A percentile compares a stretch with the other conserved stretches of the same genome.
phyloP scores from a whole-genome alignment of 2,888 invertebrate genomes.

The Dysmachus trigonus region DNA sequence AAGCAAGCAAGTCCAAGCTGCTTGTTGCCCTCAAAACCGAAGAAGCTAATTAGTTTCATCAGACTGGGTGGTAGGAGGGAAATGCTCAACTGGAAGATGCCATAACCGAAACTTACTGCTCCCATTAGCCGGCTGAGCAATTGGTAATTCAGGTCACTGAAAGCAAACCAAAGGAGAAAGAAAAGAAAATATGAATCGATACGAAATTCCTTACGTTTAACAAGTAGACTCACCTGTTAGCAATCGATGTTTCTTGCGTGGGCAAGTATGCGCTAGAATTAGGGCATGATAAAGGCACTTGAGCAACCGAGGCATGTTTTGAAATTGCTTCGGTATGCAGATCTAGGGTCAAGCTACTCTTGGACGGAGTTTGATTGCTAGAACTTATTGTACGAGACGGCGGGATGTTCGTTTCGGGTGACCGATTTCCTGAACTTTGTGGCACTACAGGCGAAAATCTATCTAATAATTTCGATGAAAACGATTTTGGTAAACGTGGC shows the following conservation, averaged over 20 bases:
- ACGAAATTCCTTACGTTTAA: neutral
- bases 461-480: slow-evolving; percentile 30
- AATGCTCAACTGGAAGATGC: slow-evolving; percentile 73
- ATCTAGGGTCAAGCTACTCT: slow-evolving; percentile 44
- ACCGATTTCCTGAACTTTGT: neutral
- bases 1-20: slow-evolving; percentile 69
- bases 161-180: neutral
- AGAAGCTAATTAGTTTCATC: slow-evolving; percentile 69
- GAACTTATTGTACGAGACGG: neutral
- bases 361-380: slow-evolving; percentile 45
- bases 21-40: slow-evolving; percentile 74
- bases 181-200: neutral
- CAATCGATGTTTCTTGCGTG: neutral
- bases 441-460: neutral
- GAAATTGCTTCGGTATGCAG: slow-evolving; percentile 13
- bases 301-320: slow-evolving; percentile 40
- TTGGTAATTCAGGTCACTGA: neutral
- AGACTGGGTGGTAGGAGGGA: slow-evolving; percentile 74
- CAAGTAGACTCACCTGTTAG: neutral
- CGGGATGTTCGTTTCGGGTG: neutral
- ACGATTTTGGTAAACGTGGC: slow-evolving; percentile 12
- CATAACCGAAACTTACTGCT: slow-evolving; percentile 76
- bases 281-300: slow-evolving; percentile 50
- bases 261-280: slow-evolving; percentile 33
- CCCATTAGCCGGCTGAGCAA: slow-evolving; percentile 70